Evolutionary conservation across 2,797 vertebrate species (phyloP).

Genomic region (Todus mexicanus): DNA sequence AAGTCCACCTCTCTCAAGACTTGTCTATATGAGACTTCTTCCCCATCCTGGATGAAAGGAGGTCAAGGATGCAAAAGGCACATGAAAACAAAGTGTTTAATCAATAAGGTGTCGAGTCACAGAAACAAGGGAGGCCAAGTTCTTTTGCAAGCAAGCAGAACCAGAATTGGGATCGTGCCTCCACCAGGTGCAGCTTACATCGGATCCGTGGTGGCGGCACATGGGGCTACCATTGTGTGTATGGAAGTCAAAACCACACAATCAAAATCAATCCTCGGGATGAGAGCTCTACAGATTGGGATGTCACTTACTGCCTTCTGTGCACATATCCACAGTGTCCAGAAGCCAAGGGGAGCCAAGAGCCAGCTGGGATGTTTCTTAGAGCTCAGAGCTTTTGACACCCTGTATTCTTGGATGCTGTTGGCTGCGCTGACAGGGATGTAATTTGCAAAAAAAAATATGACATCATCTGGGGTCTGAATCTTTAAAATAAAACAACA

Average conservation of each 20-base stretch:
- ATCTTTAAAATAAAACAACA: conserved; percentile 19
- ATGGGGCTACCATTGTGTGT: not conserved
- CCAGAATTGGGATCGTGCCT: not conserved
- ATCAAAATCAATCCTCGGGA: not conserved
- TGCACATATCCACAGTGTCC: not conserved
- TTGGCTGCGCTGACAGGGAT: not conserved
- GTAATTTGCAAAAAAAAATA: not conserved
- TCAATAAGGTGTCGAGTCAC: not conserved
- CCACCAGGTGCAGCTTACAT: not conserved
- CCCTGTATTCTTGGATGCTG: not conserved
- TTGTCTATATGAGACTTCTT: not conserved
- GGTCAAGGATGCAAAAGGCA: not conserved
- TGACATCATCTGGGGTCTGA: not conserved
- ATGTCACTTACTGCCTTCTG: not conserved
- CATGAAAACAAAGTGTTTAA: not conserved
- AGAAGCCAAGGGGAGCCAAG: not conserved
- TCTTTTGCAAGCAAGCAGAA: not conserved
- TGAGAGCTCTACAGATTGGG: not conserved
- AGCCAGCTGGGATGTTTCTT: not conserved
- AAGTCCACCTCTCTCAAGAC: not conserved
- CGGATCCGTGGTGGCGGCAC: not conserved
- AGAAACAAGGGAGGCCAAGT: not conserved
- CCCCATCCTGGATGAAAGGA: not conserved
- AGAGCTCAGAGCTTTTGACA: not conserved
- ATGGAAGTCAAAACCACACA: not conserved